Evolutionary conservation across 2,797 vertebrate species (phyloP), one percentile per base, ranked within the genome.

Genomic region (Telmatherina bonti): DNA sequence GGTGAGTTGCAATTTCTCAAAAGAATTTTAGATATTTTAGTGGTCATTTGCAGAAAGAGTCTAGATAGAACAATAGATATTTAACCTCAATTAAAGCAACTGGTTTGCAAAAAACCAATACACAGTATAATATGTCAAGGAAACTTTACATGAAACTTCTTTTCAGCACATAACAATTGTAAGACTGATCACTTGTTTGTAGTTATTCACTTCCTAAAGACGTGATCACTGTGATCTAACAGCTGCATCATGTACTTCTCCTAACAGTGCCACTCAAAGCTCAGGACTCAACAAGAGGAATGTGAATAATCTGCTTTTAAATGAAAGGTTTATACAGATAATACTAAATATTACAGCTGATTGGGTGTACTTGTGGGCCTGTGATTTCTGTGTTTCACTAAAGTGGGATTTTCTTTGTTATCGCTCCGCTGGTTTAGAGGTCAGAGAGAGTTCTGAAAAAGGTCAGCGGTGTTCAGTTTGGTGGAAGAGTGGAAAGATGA

Each of bases 381-480:
- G 18, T 41, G 22, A 36, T 74, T 61, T 68, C 13, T 53, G 55
- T 57, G 41, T 59, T 70, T 62, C 36, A 18, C 35, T 24, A 15
- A 55, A 66, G 20, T 41, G 5, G 27, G n/a, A 27, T 54, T 64
- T 77, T 68, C 26, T 22, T 72, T 71, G 63, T 29, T 72, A 33
- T 71, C 45, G 52, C 45, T 77, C 59, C 33, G 45, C 57, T 62
- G 53, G 70, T 54, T 51, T 16, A 68, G 85, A 92, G 80, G 85
- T 89, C 86, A 87, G 67, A 26, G 9, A 45, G 59, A 86, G 86
- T 84, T 86, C 67, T 89, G 66, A 2, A 52, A 92, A 94, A 92
- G 86, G 91, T 92, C 82, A 79, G 38, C 47, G 12, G 63, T 71
- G 82, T 86, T 87, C 49, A 27, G 58, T 84, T 76, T 76, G 45